Base-by-base conservation (phyloP, 2,797 vertebrate species). In the Macrochelys suwanniensis region DNA sequence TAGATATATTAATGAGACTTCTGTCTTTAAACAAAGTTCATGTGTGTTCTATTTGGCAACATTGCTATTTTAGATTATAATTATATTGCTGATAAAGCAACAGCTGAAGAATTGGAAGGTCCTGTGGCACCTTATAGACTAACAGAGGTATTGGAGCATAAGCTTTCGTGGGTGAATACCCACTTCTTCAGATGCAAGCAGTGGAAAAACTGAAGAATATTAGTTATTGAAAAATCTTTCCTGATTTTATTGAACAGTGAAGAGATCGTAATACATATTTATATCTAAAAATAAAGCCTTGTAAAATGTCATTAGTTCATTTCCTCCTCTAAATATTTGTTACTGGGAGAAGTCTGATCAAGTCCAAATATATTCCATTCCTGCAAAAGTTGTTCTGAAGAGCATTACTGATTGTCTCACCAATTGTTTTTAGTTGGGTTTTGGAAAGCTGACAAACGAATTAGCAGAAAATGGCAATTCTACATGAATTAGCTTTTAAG, bases 401-500 rank as follows among this genome's bases (percentile, higher is more conserved):
- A 90, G 57, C 3, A 88, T 89, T 88, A 90, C 89, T 96, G 94
- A 94, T 95, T 97, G 84, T 94, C 89, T 93, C 87, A 86, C 47
- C 51, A 86, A 92, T 87, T 81, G 92, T 94, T 94, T 96, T 37
- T 92, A 76, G 6, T 77, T 83, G 76, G 45, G 65, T 82, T 97
- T 96, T 96, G 94, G 90, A 97, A 91, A 94, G 84, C 81, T 96
- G 82, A 84, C 85, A 97, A 97, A 94, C 92, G 28, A 91, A 93
- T 97, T 92, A 95, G 81, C 87, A 96, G 95, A 93, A 97, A 97
- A 97, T 91, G 74, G n/a, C 68, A 98, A 90, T 95, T 97, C 91
- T 94, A 89, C 95, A 91, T 94, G 80, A 96, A 97, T 94, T 93
- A 96, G 84, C 92, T 97, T 96, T 97, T 94, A 94, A 94, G 97